phyloP scores from a whole-genome alignment of 2,113 vertebrate genomes.

The Barnardius zonarius region DNA sequence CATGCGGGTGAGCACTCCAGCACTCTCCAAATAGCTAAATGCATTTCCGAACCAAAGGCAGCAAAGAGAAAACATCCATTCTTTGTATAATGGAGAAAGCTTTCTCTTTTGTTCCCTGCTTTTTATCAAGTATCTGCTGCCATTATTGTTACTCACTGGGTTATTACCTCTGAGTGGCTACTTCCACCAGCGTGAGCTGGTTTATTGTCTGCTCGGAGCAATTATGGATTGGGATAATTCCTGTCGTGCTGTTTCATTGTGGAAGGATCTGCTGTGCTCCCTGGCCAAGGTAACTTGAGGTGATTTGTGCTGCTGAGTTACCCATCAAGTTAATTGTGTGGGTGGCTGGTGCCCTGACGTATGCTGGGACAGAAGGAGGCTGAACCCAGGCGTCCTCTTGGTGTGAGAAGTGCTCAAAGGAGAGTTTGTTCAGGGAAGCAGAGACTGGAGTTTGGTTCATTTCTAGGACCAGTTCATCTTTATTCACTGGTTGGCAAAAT shows the following conservation, averaged over 20 bases:
- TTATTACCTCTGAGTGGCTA: slow-evolving; percentile 62
- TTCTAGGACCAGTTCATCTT: background rate
- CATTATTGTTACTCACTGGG: slow-evolving; percentile 54
- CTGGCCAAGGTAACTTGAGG: slow-evolving; percentile 54
- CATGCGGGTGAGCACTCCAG: background rate
- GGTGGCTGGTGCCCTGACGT: background rate
- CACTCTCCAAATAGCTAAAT: background rate
- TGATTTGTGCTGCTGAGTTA: slow-evolving; percentile 45
- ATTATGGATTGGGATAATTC: slow-evolving; percentile 57
- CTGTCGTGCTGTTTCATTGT: slow-evolving; percentile 24
- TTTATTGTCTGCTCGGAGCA: slow-evolving; percentile 48
- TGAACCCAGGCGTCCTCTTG: background rate
- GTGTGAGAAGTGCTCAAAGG: background rate
- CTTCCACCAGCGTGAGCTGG: slow-evolving; percentile 49
- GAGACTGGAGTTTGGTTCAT: background rate
- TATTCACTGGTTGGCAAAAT: background rate
- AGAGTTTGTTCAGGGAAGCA: background rate
- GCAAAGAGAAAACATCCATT: slow-evolving; percentile 55
- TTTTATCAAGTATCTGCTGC: slow-evolving; percentile 51
- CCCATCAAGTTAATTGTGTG: slow-evolving; percentile 33
- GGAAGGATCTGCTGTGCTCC: background rate
- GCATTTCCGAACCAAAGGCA: slow-evolving; percentile 17
- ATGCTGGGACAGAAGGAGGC: background rate
- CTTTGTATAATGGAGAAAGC: slow-evolving; percentile 37
- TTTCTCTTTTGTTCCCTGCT: slow-evolving; percentile 51